Base-by-base conservation (phyloP, 2,888 invertebrate genomes). In the Cantharis rufa region DNA sequence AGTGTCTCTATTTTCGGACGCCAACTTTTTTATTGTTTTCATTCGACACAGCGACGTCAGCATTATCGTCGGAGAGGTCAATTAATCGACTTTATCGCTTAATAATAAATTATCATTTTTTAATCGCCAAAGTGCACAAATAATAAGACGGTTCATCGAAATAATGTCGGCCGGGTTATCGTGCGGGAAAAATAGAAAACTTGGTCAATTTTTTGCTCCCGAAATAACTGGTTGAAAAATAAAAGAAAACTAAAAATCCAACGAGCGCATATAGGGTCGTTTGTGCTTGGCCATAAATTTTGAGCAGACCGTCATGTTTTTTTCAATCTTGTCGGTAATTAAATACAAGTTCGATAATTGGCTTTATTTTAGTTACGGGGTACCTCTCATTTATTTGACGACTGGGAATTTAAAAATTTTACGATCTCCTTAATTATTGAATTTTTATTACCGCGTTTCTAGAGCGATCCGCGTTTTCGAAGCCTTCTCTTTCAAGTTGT, bases 1-100 rank as follows among this genome's bases (percentile, higher is more conserved):
- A 84, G 84, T 83, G 83, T 81, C 83, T 79, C 81, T 81, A 84
- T 84, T 83, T 79, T 77, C 83, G 82, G 82, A 81, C 81, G 18
- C 18, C 24, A 71, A 24, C 71, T 62, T 18, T 71, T n/a, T 15
- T 11, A 13, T n/a, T 16, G 15, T 18, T 10, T 15, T 13, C 32
- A 48, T 48, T 48, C 48, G n/a, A 48, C 1, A n/a, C n/a, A 48
- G 7, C 48, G 48, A 48, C 48, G 48, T 48, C 48, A 48, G 48
- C n/a, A n/a, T 9, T 48, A 48, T 48, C 48, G n/a, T n/a, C 48
- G n/a, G 48, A 48, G 48, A 48, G 48, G 48, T 48, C 48, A 48
- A 48, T 48, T 48, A 48, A n/a, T 48, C 48, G 48, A 48, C 48
- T 48, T 48, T 48, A 48, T 48, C 48, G n/a, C 48, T 48, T 48